Evolutionary conservation across 2,888 invertebrate genomes (phyloP).

Genomic region (Mythimna loreyi): DNA sequence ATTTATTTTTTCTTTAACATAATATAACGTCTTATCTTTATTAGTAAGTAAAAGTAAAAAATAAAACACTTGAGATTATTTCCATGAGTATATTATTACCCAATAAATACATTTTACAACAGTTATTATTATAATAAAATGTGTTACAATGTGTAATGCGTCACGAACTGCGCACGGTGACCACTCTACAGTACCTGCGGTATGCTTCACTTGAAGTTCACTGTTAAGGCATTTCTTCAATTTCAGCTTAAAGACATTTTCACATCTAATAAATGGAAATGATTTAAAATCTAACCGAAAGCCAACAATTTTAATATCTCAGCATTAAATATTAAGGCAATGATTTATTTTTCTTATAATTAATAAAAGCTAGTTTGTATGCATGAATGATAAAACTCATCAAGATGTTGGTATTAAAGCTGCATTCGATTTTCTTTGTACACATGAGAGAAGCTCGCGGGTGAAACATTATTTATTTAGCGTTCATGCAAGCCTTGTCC

Average conservation of each 20-base stretch:
- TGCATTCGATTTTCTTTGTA: constrained; percentile 56
- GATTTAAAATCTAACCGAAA: constrained; percentile 51
- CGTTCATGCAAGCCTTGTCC: constrained; percentile 48
- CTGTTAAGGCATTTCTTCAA: constrained; percentile 76
- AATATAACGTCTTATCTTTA: not conserved
- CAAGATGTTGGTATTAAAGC: constrained; percentile 44
- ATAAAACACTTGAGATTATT: constrained; percentile 71
- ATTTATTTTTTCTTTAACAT: not conserved
- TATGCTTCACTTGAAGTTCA: constrained; percentile 66
- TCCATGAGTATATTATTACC: constrained; percentile 85
- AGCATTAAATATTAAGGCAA: constrained; percentile 64
- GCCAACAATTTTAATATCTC: constrained; percentile 52
- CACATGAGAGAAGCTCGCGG: constrained; percentile 36
- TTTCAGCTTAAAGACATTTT: constrained; percentile 21
- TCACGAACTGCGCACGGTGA: constrained; percentile 70
- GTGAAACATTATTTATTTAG: constrained; percentile 34
- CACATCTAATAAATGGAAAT: constrained; percentile 37
- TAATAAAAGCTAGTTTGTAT: constrained; percentile 58
- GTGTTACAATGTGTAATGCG: constrained; percentile 75
- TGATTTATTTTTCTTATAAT: constrained; percentile 55
- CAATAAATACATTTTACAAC: constrained; percentile 90
- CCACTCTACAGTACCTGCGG: constrained; percentile 65
- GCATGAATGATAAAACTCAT: constrained; percentile 62
- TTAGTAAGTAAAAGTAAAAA: constrained; percentile 57
- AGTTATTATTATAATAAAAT: constrained; percentile 83